These are phyloP conservation scores for Heteromormyrus szaboi DNA, from an alignment of 2,797 vertebrate genomes.

Conservation along the genomic window DNA sequence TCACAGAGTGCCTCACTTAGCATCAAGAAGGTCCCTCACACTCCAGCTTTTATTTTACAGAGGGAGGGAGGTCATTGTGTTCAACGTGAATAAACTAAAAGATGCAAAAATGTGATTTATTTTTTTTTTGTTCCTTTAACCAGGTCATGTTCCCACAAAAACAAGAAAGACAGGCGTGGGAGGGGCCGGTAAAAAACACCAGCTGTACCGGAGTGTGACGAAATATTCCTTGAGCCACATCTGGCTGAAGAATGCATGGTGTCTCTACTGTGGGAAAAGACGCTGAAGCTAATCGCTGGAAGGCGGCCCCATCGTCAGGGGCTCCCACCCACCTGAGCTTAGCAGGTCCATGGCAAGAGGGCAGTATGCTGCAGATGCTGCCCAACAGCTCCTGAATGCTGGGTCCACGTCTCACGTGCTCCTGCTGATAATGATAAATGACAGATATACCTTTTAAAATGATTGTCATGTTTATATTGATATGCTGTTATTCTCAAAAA, in stretches of 20 bases:
- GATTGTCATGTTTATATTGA: neutral
- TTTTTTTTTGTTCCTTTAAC: slow-evolving; percentile 5
- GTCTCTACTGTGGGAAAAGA: slow-evolving; percentile 42
- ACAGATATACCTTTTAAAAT: neutral
- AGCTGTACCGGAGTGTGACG: slow-evolving; percentile 45
- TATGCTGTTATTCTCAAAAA: neutral
- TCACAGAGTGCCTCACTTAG: neutral
- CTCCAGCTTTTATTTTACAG: slow-evolving; percentile 24
- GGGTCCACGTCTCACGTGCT: slow-evolving; percentile 17
- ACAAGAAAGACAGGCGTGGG: neutral
- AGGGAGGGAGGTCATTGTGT: neutral
- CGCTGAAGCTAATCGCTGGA: slow-evolving; percentile 45
- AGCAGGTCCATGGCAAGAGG: slow-evolving; percentile 19
- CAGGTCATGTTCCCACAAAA: slow-evolving; percentile 22
- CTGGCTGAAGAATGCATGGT: slow-evolving; percentile 55
- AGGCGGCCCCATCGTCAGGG: slow-evolving; percentile 31
- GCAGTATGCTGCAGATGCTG: slow-evolving; percentile 7
- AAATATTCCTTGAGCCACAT: slow-evolving; percentile 51
- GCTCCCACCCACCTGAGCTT: slow-evolving; percentile 29
- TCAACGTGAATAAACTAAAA: slow-evolving; percentile 17
- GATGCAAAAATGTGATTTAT: neutral
- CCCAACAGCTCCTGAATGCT: slow-evolving; percentile 15
- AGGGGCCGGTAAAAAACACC: slow-evolving; percentile 24
- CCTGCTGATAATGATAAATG: neutral
- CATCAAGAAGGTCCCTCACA: slow-evolving; percentile 29